Percentiles rank a stretch among this genome's conserved stretches.
These are phyloP conservation scores for Mizuhopecten yessoensis DNA, from an alignment of 1,140 invertebrate species.

Conservation along the genomic window DNA sequence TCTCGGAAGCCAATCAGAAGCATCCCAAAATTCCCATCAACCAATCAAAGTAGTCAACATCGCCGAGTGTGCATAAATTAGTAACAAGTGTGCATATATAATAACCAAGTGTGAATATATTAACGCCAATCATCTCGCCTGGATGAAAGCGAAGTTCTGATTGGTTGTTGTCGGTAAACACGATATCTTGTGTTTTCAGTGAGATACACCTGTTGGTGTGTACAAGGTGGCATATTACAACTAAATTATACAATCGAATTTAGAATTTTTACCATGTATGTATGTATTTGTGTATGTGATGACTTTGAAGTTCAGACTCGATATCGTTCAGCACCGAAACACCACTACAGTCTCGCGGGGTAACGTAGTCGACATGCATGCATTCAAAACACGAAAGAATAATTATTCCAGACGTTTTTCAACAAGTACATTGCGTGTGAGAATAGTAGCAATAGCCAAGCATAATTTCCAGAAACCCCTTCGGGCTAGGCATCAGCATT, in stretches of 20 bases:
- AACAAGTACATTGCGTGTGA: neutral
- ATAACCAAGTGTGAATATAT: neutral
- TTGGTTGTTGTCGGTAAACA: neutral
- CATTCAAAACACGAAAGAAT: neutral
- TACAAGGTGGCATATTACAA: neutral
- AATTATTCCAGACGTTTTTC: conserved; percentile 4
- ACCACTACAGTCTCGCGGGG: neutral
- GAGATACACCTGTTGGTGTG: conserved; percentile 4
- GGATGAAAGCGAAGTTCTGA: neutral
- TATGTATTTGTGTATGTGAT: neutral
- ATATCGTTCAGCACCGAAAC: neutral
- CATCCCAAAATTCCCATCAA: neutral
- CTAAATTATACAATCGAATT: conserved; percentile 29
- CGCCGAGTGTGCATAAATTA: neutral
- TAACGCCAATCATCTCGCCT: neutral
- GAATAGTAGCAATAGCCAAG: conserved; percentile 3
- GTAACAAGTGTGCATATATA: neutral
- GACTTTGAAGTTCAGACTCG: neutral
- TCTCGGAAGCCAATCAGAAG: neutral
- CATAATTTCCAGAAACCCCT: conserved; percentile 26
- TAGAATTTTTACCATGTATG: neutral
- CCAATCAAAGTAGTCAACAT: neutral
- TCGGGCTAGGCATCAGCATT: conserved; percentile 10
- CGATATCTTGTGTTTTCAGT: neutral
- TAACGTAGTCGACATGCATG: neutral